Conservation (phyloP, 2,113 vertebrate species). For the Ochotona princeps region DNA sequence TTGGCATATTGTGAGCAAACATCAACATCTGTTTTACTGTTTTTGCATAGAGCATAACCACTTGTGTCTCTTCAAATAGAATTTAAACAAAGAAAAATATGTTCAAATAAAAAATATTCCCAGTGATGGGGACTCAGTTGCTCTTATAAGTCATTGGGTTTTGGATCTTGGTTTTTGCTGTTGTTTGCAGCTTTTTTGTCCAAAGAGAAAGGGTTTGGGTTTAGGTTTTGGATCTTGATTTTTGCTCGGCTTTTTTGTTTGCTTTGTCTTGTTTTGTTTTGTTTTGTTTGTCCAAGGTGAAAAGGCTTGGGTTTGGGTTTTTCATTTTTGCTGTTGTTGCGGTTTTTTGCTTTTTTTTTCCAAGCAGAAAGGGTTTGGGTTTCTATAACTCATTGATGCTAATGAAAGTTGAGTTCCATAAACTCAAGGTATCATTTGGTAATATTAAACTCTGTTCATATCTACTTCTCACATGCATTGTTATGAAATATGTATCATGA, state of each 20-base stretch:
- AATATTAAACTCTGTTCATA: neutral
- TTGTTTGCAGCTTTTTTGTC: no score
- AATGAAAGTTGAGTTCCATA: conserved; percentile 15
- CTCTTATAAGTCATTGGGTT: neutral
- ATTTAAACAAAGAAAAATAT: conserved; percentile 34
- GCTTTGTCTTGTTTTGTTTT: no score
- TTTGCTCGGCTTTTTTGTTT: no score
- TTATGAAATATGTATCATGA: neutral
- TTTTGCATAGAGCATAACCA: neutral
- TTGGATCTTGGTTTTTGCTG: no score
- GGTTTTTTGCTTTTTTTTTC: no score
- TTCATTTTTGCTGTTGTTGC: no score
- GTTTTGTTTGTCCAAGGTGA: no score
- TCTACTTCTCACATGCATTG: neutral
- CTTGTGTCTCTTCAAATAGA: conserved; percentile 25
- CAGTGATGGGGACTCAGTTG: neutral
- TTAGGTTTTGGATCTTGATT: no score
- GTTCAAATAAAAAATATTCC: neutral
- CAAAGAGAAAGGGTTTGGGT: no score
- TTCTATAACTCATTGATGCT: neutral
- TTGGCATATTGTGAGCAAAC: neutral
- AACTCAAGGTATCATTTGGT: neutral
- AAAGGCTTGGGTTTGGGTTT: no score
- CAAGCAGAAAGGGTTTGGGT: no score
- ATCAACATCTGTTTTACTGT: conserved; percentile 36